Percentiles rank a stretch among this genome's conserved stretches.
Evolutionary conservation across 2,113 vertebrate species (phyloP).

Genomic region (Calcarius ornatus): DNA sequence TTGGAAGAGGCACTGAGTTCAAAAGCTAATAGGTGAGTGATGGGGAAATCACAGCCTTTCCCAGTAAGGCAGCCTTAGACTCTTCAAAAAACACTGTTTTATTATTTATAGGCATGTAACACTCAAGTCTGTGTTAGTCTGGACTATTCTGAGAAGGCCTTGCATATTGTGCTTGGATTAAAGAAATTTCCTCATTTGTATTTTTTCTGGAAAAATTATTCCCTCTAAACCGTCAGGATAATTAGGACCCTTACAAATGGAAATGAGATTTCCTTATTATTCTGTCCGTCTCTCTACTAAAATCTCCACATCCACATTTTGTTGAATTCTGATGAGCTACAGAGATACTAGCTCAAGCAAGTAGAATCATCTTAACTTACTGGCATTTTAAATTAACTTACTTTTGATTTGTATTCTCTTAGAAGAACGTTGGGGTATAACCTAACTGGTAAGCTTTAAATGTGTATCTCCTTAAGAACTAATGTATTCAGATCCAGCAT

Average conservation of each 20-base stretch:
- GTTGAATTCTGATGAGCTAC: background rate
- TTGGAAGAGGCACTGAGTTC: background rate
- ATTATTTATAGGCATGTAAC: background rate
- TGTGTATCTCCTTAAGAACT: background rate
- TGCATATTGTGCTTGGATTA: background rate
- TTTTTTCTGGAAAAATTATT: conserved; percentile 28
- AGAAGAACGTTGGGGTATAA: background rate
- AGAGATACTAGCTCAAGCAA: background rate
- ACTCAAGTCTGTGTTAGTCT: background rate
- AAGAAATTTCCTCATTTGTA: background rate
- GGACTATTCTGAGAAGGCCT: background rate
- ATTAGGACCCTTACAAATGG: background rate
- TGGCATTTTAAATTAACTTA: background rate
- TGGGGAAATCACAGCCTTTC: background rate
- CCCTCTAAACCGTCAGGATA: background rate
- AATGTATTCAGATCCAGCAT: background rate
- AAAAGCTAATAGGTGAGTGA: background rate
- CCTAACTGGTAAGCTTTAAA: background rate
- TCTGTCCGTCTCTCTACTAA: background rate
- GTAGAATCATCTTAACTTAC: background rate
- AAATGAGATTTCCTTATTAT: background rate
- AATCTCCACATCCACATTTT: background rate
- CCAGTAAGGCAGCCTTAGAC: background rate
- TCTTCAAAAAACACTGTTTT: background rate
- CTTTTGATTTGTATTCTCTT: background rate